Conservation (phyloP, 2,797 vertebrate genomes). For the Oophaga sylvatica region DNA sequence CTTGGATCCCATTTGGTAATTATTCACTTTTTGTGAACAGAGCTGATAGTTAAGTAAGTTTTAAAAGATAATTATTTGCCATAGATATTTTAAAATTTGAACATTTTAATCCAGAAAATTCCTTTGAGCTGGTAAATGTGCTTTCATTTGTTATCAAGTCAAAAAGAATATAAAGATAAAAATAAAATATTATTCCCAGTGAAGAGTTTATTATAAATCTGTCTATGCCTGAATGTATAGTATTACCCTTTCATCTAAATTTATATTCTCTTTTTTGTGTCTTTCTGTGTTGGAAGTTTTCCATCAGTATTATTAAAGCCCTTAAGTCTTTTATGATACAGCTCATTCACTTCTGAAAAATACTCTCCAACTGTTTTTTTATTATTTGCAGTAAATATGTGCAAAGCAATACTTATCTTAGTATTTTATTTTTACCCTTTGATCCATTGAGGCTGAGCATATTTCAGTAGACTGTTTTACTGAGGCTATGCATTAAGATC, state of each 20-base stretch:
- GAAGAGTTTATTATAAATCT: constrained; percentile 42
- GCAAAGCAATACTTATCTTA: constrained; percentile 19
- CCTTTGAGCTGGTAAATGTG: not conserved
- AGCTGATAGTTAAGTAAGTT: not conserved
- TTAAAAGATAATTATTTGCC: constrained; percentile 27
- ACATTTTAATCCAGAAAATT: constrained; percentile 10
- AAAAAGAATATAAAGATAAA: constrained; percentile 30
- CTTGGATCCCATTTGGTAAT: not conserved
- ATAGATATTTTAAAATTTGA: constrained; percentile 23
- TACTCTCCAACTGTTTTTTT: constrained; percentile 29
- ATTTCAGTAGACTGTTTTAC: constrained; percentile 16
- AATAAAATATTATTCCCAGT: constrained; percentile 31
- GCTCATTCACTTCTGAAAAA: constrained; percentile 39
- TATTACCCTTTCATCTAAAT: constrained; percentile 32
- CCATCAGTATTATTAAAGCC: constrained; percentile 43
- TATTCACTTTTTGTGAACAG: constrained; percentile 25
- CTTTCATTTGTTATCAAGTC: constrained; percentile 37
- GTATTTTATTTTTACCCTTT: not conserved
- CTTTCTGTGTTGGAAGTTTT: constrained; percentile 26
- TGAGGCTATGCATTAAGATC: constrained; percentile 10
- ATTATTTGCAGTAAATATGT: constrained; percentile 33
- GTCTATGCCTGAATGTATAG: not conserved
- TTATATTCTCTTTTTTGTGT: constrained; percentile 36
- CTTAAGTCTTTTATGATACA: constrained; percentile 34
- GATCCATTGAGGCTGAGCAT: constrained; percentile 6